phyloP scores from a whole-genome alignment of 2,888 invertebrate genomes.

The Hartigia nigra region DNA sequence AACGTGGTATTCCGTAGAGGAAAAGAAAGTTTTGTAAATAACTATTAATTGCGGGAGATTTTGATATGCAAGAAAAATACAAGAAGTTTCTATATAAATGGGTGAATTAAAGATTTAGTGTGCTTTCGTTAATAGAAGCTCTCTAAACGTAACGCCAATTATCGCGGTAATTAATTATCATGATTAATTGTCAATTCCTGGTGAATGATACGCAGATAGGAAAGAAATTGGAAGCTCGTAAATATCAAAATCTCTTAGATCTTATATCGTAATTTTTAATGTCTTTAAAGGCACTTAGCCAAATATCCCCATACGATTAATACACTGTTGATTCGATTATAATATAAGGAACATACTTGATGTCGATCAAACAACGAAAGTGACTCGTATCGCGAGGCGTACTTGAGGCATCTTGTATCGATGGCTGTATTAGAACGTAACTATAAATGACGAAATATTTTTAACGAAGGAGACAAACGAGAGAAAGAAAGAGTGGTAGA shows the following conservation, averaged over 20 bases:
- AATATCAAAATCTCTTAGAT: not conserved
- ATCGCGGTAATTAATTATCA: not conserved
- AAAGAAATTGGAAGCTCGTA: not conserved
- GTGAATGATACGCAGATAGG: not conserved
- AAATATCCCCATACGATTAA: not conserved
- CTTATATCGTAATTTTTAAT: not conserved
- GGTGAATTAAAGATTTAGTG: not conserved
- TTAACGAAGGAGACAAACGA: constrained; percentile 3
- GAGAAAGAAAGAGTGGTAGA: not conserved
- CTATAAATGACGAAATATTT: constrained; percentile 6
- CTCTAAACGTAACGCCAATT: not conserved
- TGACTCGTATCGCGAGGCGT: not conserved
- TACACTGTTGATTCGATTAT: not conserved
- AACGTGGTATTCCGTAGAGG: not conserved
- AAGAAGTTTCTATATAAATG: not conserved
- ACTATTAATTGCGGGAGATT: not conserved
- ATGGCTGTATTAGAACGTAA: constrained; percentile 3
- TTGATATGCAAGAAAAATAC: not conserved
- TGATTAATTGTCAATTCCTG: not conserved
- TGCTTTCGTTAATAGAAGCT: not conserved
- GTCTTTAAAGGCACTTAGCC: not conserved
- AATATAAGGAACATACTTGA: not conserved
- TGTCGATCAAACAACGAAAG: constrained; percentile 1
- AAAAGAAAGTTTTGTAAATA: not conserved
- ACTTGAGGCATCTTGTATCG: not conserved